Evolutionary conservation across 2,113 vertebrate species (phyloP).

Genomic region (Eptatretus burgeri): DNA sequence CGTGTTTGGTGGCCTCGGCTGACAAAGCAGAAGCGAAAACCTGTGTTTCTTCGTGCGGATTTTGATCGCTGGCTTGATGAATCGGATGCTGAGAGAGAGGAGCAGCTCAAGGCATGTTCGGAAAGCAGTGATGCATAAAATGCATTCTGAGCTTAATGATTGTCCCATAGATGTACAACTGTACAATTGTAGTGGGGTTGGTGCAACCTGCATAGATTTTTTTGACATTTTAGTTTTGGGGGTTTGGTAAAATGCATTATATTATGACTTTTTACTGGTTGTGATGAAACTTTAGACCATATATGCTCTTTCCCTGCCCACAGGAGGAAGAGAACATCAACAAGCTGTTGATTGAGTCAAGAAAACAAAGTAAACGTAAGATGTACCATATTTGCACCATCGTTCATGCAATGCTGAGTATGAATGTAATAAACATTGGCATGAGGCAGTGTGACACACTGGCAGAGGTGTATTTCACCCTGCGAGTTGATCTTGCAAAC

Average conservation of each 20-base stretch:
- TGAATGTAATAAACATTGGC: not conserved
- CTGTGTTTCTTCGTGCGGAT: slow-evolving; percentile 47
- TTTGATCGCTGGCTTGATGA: slow-evolving; percentile 91
- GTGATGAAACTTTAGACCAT: too few relatives aligned
- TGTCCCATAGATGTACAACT: too few relatives aligned
- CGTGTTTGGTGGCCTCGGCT: slow-evolving; percentile 61
- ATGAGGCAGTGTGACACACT: not conserved
- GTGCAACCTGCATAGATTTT: too few relatives aligned
- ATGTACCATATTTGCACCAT: slow-evolving; percentile 17
- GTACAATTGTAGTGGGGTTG: too few relatives aligned
- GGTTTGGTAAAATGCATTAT: too few relatives aligned
- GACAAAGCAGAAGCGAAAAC: slow-evolving; percentile 44
- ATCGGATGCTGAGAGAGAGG: slow-evolving; percentile 77
- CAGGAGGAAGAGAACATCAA: slow-evolving; percentile 56
- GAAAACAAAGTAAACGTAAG: slow-evolving; percentile 44
- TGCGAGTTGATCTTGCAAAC: too few relatives aligned
- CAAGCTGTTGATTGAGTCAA: slow-evolving; percentile 32
- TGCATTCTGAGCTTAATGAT: too few relatives aligned
- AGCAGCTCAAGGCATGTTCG: slow-evolving; percentile 38
- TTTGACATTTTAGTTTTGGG: too few relatives aligned
- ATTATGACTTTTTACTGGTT: too few relatives aligned
- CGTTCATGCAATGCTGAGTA: not conserved
- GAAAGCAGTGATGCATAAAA: too few relatives aligned
- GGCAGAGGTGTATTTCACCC: not conserved
- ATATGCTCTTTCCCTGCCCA: slow-evolving; percentile 12